These are phyloP conservation scores for Lepus europaeus DNA, from an alignment of 2,113 vertebrate genomes.

Conservation along the genomic window DNA sequence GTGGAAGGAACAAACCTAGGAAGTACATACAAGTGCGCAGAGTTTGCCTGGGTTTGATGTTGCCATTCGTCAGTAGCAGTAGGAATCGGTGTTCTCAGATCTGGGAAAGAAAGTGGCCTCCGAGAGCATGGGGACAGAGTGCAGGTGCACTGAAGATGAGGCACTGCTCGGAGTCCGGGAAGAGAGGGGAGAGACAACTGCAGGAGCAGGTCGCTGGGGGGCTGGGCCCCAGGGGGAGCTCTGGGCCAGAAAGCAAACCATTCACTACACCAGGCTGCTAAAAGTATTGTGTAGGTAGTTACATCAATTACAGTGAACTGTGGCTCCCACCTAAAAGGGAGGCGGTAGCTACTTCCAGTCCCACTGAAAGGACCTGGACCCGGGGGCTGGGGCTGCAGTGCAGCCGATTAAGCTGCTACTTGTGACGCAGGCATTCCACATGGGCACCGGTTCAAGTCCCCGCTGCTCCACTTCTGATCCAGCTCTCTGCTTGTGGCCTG, in stretches of 20 bases:
- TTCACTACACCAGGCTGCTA: background rate
- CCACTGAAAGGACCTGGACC: background rate
- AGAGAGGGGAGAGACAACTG: background rate
- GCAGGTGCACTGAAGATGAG: rapidly evolving
- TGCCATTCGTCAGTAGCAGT: background rate
- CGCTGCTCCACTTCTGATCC: too few species aligned
- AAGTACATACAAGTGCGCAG: background rate
- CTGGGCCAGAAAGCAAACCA: background rate
- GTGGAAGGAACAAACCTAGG: rapidly evolving
- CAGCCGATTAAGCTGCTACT: too few species aligned
- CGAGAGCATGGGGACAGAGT: background rate
- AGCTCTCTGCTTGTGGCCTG: too few species aligned
- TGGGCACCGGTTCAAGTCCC: too few species aligned
- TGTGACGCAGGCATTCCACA: too few species aligned
- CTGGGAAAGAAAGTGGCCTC: background rate
- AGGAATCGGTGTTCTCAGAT: background rate
- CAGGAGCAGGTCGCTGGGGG: too few species aligned
- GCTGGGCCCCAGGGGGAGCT: background rate
- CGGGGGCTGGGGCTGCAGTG: too few species aligned
- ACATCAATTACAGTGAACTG: background rate
- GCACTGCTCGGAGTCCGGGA: background rate
- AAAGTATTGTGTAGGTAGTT: background rate
- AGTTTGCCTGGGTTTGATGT: background rate
- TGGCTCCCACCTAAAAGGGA: background rate
- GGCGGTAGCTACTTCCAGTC: background rate